Percentiles rank a stretch among this genome's conserved stretches.
phyloP scores from a whole-genome alignment of 2,888 invertebrate genomes.

The Sepiola atlantica region DNA sequence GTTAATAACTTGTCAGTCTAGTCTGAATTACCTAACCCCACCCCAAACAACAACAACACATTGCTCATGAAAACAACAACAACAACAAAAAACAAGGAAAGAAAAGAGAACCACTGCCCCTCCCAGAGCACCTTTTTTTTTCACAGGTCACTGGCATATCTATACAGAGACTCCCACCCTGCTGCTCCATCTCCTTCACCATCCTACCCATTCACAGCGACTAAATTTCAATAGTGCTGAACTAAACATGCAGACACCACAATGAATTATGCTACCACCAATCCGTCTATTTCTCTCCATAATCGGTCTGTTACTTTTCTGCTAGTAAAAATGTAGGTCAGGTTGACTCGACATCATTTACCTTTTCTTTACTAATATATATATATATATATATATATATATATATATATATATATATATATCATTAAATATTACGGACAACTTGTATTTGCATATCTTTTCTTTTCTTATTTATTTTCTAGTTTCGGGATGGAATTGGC shows the following conservation, averaged over 20 bases:
- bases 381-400: no score
- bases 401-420: no score
- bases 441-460: background rate
- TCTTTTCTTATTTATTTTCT: background rate
- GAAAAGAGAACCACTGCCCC: background rate
- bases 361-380: no score
- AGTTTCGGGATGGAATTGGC: no score
- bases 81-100: no score
- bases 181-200: background rate
- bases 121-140: background rate
- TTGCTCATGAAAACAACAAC: background rate
- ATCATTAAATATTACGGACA: no score
- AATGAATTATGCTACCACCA: background rate
- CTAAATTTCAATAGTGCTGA: background rate
- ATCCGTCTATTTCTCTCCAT: background rate
- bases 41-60: background rate
- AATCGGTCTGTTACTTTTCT: background rate
- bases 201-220: background rate
- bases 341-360: background rate
- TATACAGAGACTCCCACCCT: background rate
- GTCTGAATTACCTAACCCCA: background rate
- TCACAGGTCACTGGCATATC: conserved; percentile 13
- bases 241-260: background rate
- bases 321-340: background rate
- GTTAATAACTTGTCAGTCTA: background rate